Evolutionary conservation across 1,140 invertebrate species (phyloP), one percentile per base, ranked within the genome.

Genomic region (Atta cephalotes): DNA sequence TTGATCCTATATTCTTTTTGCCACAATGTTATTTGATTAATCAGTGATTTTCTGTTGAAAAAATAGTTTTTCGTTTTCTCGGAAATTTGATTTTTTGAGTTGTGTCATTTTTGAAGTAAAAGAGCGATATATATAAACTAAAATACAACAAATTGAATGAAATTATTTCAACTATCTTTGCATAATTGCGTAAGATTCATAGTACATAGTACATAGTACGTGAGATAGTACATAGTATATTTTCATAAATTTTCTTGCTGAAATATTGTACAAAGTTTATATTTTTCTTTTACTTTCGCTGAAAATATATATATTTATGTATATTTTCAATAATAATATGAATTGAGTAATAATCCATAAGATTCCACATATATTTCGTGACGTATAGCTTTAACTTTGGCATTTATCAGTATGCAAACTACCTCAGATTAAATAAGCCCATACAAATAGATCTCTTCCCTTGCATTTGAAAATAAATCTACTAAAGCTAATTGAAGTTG

Each of bases 381-480:
- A 71, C 66, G 16, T n/a, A 31, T 28, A 31, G 53, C 53, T 70
- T 6, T 18, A 65, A 39, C 79, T 71, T 71, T 71, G 79, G 14
- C 35, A 71, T 58, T 71, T 60, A 81, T 81, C 35, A 81, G 49
- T 71, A 71, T 81, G 79, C 79, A 81, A 58, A 71, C 68, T 60
- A 12, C 18, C 25, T 14, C 9, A n/a, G 31, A 71, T 79, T 79
- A 79, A 66, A 66, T 5, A 51, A 25, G 16, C 31, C 21, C 53
- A n/a, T 72, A 72, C 31, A 53, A 56, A 53, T 31, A 72, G 21
- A 71, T 60, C 35, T 25, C 16, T 58, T 12, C 9, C 7, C 49
- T 9, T 31, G 14, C 21, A 21, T 25, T 72, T 7, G 18, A 10
- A 25, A 4, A 18, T 45, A 60, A 60, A 62, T 49, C 0, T 45